Percentiles rank a stretch among this genome's conserved stretches.
Evolutionary conservation across 2,113 vertebrate species (phyloP).

Genomic region (Cebidichthys violaceus): DNA sequence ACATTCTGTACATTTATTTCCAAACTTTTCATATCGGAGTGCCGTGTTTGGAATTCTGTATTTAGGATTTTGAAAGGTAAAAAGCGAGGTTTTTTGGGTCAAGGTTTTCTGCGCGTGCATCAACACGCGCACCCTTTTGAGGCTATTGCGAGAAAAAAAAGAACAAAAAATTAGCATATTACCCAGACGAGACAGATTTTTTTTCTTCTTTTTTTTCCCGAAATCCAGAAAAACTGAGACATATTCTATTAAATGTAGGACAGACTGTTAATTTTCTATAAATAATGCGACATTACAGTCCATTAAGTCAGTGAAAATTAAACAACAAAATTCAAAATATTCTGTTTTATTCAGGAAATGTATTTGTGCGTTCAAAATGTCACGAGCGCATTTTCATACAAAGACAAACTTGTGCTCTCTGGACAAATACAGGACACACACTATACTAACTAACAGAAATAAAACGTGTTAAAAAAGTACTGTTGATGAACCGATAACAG

Average conservation of each 20-base stretch:
- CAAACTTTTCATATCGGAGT: fast-evolving
- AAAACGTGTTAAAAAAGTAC: not conserved
- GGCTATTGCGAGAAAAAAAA: not conserved
- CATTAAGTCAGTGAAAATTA: not conserved
- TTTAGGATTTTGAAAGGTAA: not conserved
- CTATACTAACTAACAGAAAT: not conserved
- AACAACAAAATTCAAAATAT: not conserved
- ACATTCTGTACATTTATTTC: not conserved
- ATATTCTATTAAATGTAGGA: not conserved
- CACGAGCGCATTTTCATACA: not conserved
- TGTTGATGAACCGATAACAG: not conserved
- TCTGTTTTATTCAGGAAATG: not conserved
- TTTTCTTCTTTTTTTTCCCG: not conserved
- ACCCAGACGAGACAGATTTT: not conserved
- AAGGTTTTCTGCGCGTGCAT: constrained; percentile 5
- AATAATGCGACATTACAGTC: too few relatives aligned
- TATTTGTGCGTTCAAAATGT: not conserved
- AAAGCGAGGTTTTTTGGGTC: not conserved
- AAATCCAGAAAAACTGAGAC: not conserved
- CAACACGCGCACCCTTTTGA: not conserved
- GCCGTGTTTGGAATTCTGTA: not conserved
- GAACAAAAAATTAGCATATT: not conserved
- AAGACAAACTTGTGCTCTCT: not conserved
- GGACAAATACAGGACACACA: not conserved
- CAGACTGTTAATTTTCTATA: not conserved